Evolutionary conservation across 2,888 invertebrate genomes (phyloP).

Genomic region (Chalcosyrphus nemorum): DNA sequence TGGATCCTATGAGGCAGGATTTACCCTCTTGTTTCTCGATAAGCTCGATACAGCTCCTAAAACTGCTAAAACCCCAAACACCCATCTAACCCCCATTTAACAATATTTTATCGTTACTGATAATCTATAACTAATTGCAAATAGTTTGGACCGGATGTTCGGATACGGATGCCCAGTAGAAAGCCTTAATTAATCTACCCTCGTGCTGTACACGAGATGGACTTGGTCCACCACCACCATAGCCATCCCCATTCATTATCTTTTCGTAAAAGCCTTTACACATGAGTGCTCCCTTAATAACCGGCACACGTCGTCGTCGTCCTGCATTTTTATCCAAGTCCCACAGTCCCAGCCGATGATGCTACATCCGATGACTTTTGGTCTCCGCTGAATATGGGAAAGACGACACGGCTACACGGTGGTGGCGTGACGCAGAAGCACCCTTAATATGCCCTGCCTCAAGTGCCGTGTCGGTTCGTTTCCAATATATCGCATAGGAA

Average conservation of each 20-base stretch:
- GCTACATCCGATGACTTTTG: slow-evolving; percentile 42
- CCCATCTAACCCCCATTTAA: too few relatives aligned
- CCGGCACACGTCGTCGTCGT: slow-evolving; percentile 67
- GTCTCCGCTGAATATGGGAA: neutral
- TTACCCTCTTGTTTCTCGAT: too few relatives aligned
- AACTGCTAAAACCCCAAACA: too few relatives aligned
- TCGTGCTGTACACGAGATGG: neutral
- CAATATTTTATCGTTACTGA: too few relatives aligned
- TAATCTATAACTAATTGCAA: slow-evolving; percentile 69
- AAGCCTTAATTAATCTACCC: slow-evolving; percentile 61
- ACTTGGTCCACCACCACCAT: slow-evolving; percentile 4
- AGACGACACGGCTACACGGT: neutral
- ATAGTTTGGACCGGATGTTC: slow-evolving; percentile 63
- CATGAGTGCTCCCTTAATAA: slow-evolving; percentile 71
- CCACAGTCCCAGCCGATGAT: neutral
- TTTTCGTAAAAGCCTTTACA: slow-evolving; percentile 55
- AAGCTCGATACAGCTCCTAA: too few relatives aligned
- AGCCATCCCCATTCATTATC: slow-evolving; percentile 51
- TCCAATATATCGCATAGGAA: slow-evolving; percentile 42
- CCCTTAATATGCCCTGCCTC: slow-evolving; percentile 30
- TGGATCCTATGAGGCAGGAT: too few relatives aligned
- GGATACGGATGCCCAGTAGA: slow-evolving; percentile 33
- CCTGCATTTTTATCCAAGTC: slow-evolving; percentile 37
- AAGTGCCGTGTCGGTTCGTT: slow-evolving; percentile 40
- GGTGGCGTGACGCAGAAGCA: neutral